These are phyloP conservation scores for Rhea americana DNA, from an alignment of 2,113 vertebrate genomes.

Conservation along the genomic window DNA sequence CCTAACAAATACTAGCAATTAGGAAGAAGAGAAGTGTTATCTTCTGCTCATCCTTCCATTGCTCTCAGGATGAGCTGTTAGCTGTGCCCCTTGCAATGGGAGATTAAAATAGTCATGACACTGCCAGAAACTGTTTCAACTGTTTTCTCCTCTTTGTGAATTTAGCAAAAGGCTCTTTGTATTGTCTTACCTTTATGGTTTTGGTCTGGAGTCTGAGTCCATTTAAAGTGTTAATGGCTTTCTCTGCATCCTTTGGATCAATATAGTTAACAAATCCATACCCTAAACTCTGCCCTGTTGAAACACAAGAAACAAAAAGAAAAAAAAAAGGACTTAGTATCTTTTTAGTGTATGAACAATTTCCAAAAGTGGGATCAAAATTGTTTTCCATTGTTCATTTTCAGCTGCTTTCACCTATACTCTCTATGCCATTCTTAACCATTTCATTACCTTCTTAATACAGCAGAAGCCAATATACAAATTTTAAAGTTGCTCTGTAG, in stretches of 20 bases:
- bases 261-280: slow-evolving; percentile 99
- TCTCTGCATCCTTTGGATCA: slow-evolving; percentile 99
- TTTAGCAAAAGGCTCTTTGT: slow-evolving; percentile 6
- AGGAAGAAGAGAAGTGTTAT: background rate
- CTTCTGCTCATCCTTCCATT: background rate
- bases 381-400: background rate
- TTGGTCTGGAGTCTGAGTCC: slow-evolving; percentile 99
- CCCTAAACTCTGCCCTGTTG: slow-evolving; percentile 97
- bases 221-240: slow-evolving; percentile 99
- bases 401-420: background rate
- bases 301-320: slow-evolving; percentile 72
- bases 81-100: background rate
- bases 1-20: background rate
- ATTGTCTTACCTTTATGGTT: slow-evolving; percentile 97
- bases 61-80: slow-evolving; percentile 12
- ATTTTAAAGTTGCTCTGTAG: background rate
- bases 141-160: background rate
- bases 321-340: slow-evolving; percentile 67
- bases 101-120: background rate
- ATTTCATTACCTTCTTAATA: background rate
- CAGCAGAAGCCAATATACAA: background rate
- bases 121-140: background rate
- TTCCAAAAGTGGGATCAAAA: background rate
- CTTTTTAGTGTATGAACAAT: slow-evolving; percentile 44
- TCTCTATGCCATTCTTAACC: background rate